Evolutionary conservation across 2,888 invertebrate species (phyloP), one percentile per base, ranked within the genome.

Genomic region (Philhelius pedissequus): DNA sequence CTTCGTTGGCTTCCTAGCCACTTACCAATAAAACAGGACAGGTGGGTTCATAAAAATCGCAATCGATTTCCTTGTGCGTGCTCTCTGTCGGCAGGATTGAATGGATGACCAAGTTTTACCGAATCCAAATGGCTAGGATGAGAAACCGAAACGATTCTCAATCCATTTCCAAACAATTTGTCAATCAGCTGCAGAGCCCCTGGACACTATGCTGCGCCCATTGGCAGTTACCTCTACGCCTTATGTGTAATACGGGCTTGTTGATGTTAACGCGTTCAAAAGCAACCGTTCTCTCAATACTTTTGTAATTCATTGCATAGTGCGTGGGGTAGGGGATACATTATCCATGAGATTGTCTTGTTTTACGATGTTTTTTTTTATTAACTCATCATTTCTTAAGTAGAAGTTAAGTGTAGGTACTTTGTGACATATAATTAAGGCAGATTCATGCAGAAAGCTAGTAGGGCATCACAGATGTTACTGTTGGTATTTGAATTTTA

Each of bases 401-500:
- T 45, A 38, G 13, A 25, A 13, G 30, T 30, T 35, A 4, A 64
- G 66, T 64, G 38, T 15, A 50, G 27, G 18, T 40, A 40, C 58
- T 58, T 50, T 25, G 71, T 58, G 25, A 50, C 50, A 70, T 15
- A 54, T 62, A 48, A 48, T 58, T 45, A 15, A 22, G 15, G 30
- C 20, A 15, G 30, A 18, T 68, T 48, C 18, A 32, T 7, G 22
- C 4, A 50, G 35, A 22, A 2, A 35, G 25, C 30, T 38, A 50
- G 77, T 64, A 77, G 48, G 56, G 77, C 56, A 48, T 38, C 27
- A 56, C 22, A 48, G 58, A 40, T 78, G 56, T 43, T 62, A 25
- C 45, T 13, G 11, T 22, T n/a, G 15, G 48, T 71, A 18, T 58
- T 58, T 60, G 58, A 60, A 38, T 48, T 15, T 45, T 35, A 60